phyloP scores from a whole-genome alignment of 2,888 invertebrate genomes.

The Polydrusus cervinus region DNA sequence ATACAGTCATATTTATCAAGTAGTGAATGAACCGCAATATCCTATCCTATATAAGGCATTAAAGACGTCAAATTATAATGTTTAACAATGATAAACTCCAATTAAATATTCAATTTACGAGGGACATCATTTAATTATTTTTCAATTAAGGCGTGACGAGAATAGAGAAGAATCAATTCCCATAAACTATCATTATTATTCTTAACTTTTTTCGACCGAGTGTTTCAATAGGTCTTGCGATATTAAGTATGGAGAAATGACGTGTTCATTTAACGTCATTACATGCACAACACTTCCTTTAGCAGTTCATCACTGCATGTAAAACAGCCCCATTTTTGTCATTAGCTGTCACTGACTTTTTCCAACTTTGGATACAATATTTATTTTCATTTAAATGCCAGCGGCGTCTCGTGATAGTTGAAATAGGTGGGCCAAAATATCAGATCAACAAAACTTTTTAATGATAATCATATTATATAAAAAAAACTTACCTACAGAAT shows the following conservation, averaged over 20 bases:
- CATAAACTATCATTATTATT: conserved; percentile 7
- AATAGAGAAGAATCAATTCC: conserved; percentile 1
- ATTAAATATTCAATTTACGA: conserved; percentile 20
- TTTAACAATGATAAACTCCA: background rate
- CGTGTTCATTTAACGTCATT: background rate
- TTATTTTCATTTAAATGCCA: too few species aligned
- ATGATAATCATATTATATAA: too few species aligned
- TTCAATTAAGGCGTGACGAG: conserved; percentile 17
- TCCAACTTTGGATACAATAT: too few species aligned
- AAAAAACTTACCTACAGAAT: too few species aligned
- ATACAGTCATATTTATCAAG: too few species aligned
- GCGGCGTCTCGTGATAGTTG: too few species aligned
- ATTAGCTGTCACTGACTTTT: too few species aligned
- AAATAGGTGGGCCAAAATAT: too few species aligned
- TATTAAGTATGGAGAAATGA: background rate
- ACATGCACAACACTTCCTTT: background rate
- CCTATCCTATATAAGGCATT: background rate
- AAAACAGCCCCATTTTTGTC: too few species aligned
- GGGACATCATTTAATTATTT: conserved; percentile 11
- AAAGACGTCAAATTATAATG: conserved; percentile 16
- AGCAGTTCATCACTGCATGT: too few species aligned
- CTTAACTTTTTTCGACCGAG: background rate
- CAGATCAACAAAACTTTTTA: too few species aligned
- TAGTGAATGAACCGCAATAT: background rate
- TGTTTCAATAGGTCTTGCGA: background rate